Conservation (phyloP, 2,113 vertebrate species). For the Ploceus nigricollis region DNA sequence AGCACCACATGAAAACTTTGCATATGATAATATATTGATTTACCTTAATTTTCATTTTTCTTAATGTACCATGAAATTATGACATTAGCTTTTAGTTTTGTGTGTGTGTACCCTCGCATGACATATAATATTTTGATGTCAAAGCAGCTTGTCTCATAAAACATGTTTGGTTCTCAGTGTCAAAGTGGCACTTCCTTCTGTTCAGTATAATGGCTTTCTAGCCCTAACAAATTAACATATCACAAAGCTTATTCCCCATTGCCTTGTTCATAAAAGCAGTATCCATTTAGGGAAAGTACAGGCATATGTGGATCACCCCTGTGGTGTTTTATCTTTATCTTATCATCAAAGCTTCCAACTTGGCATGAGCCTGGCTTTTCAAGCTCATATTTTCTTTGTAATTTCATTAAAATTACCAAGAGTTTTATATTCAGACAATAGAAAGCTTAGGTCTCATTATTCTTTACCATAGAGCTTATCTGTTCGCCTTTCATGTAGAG, state of each 20-base stretch:
- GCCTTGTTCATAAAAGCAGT: conserved; percentile 5
- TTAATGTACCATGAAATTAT: neutral
- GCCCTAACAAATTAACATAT: conserved; percentile 47
- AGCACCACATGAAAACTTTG: neutral
- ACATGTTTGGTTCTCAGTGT: neutral
- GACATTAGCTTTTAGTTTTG: neutral
- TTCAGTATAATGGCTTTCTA: neutral
- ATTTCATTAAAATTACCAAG: conserved; percentile 41
- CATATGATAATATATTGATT: neutral
- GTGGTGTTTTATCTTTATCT: conserved; percentile 48
- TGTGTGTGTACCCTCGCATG: neutral
- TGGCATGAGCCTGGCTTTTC: conserved; percentile 38
- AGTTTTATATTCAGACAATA: conserved; percentile 13
- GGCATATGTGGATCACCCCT: conserved; percentile 4
- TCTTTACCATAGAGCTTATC: conserved; percentile 9
- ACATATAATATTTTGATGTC: neutral
- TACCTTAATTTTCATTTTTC: conserved; percentile 5
- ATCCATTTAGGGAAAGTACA: neutral
- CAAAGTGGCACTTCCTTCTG: neutral
- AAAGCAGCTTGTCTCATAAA: neutral
- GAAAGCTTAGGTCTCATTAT: conserved; percentile 4
- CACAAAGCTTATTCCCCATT: conserved; percentile 30
- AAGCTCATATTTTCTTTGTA: conserved; percentile 9
- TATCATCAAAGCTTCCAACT: conserved; percentile 42
- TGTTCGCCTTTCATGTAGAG: neutral